These are phyloP conservation scores for Malurus melanocephalus DNA, from an alignment of 2,113 vertebrate genomes.

Conservation along the genomic window DNA sequence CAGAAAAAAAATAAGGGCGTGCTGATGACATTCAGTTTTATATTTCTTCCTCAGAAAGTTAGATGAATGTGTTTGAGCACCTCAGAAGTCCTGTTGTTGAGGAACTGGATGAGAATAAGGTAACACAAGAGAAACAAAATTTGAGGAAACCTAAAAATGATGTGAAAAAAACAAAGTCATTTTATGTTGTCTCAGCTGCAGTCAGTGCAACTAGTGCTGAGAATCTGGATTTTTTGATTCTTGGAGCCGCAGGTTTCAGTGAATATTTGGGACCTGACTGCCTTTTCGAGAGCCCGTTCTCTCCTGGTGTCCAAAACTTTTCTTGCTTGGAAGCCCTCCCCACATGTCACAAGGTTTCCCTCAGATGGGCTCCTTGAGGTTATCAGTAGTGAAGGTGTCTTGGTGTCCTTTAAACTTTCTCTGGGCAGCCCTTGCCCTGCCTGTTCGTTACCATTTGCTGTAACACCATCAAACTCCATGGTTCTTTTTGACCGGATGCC, in stretches of 20 bases:
- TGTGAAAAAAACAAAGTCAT: rapidly evolving
- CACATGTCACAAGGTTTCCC: background rate
- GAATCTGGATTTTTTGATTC: background rate
- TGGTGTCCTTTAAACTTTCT: background rate
- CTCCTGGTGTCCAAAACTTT: background rate
- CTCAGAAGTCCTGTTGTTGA: background rate
- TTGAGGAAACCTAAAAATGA: background rate
- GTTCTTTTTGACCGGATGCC: background rate
- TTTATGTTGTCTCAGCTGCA: background rate
- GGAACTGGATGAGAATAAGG: background rate
- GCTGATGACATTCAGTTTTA: background rate
- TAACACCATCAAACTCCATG: background rate
- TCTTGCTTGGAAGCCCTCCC: background rate
- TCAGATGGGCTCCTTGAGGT: background rate
- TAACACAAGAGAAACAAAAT: background rate
- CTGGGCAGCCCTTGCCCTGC: background rate
- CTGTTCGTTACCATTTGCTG: background rate
- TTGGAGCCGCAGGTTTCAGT: background rate
- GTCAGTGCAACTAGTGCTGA: background rate
- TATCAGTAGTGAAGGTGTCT: background rate
- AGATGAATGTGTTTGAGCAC: background rate
- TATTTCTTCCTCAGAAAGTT: background rate
- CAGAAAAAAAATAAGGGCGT: background rate
- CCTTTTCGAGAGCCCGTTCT: background rate
- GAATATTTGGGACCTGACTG: background rate